Evolutionary conservation across 2,797 vertebrate genomes (phyloP).

Genomic region (Sebastes hubbsi): DNA sequence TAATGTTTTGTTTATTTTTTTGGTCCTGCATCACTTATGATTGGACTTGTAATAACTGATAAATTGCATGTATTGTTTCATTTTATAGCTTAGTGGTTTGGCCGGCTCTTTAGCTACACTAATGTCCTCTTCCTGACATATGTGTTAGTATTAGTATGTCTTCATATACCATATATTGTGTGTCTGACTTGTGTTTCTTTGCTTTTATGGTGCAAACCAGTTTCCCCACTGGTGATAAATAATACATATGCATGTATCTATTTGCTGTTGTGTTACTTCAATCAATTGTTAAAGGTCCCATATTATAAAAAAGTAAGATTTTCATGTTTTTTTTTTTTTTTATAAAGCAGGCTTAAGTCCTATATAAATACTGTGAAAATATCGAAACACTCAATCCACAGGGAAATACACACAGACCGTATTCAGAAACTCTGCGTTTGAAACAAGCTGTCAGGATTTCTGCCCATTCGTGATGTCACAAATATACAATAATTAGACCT

Average conservation of each 20-base stretch:
- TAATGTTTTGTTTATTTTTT: background rate
- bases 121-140: background rate
- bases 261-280: background rate
- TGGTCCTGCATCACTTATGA: background rate
- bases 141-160: background rate
- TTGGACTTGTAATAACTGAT: background rate
- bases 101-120: no score
- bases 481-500: accelerated
- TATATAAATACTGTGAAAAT: no score
- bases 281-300: background rate
- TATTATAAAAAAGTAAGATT: no score
- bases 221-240: background rate
- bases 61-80: no score
- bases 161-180: background rate
- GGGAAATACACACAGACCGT: no score
- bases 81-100: no score
- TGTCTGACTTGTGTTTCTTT: background rate
- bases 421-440: no score
- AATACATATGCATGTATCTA: background rate
- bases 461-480: no score
- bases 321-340: no score
- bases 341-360: no score
- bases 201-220: background rate
- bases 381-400: no score
- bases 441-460: no score